Base-by-base conservation (phyloP, 2,888 invertebrate species). In the Pristionchus arcanus region DNA sequence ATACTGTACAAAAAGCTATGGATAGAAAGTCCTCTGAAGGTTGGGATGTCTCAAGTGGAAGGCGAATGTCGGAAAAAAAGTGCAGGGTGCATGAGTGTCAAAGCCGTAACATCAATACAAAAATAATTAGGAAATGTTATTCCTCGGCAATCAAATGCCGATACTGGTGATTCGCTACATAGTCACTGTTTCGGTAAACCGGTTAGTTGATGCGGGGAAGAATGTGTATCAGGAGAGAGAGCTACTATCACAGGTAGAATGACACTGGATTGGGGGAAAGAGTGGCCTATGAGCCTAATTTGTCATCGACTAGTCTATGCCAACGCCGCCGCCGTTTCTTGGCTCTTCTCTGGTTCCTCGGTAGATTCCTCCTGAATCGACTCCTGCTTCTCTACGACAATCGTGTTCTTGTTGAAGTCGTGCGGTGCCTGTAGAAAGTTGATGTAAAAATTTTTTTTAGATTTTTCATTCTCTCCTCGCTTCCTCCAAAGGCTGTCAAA, bases 381-480 rank as follows among this genome's bases (percentile, higher is more conserved):
- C 4, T 81, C 81, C 49, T 42, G 49, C 28, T 49, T 81, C 81
- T 84, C 84, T 19, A 28, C 83, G 34, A 55, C 59, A 59, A 59
- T 84, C 84, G 84, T n/a, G n/a, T 84, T 55, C 84, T 84, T 84
- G 59, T 84, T 63, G 37, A 84, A 84, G 84, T 84, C 84, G 59
- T 84, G 84, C 4, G 84, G 84, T 13, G 84, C 84, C 84, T 84
- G 53, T 0, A 83, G 7, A 13, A 28, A 53, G 1, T 49, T 49
- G 49, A 42, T 21, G n/a, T n/a, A n/a, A n/a, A n/a, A n/a, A n/a
- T n/a, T n/a, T n/a, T n/a, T n/a, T n/a, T n/a, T n/a, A n/a, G n/a
- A n/a, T n/a, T n/a, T n/a, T n/a, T n/a, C 15, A 34, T 77, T 34
- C 15, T 77, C 3, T 77, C 2, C 11, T 34, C 31, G 68, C 11